Conservation (phyloP, 2,113 vertebrate genomes). For the Ochotona princeps region DNA sequence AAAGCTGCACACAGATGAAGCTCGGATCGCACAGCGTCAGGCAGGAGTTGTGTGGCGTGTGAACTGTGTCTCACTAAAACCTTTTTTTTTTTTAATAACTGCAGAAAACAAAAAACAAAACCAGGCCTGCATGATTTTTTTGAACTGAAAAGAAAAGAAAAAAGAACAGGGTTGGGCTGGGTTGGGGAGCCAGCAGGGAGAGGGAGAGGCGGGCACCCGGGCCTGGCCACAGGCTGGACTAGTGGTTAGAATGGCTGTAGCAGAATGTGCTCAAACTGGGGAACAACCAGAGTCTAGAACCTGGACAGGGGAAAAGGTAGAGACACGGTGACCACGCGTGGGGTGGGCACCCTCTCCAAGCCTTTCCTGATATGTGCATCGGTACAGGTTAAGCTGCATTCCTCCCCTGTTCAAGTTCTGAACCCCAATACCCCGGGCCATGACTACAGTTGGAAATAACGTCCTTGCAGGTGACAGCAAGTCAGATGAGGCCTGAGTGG, state of each 20-base stretch:
- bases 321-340: not conserved
- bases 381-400: not conserved
- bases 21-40: not conserved
- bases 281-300: not conserved
- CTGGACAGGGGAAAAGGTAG: not conserved
- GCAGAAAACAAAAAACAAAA: not conserved
- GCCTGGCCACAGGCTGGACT: too few species aligned
- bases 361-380: not conserved
- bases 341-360: not conserved
- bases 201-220: not conserved
- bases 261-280: not conserved
- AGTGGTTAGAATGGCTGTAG: not conserved
- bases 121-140: too few species aligned
- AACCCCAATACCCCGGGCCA: not conserved
- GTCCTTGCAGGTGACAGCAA: too few species aligned
- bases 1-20: too few species aligned
- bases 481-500: too few species aligned
- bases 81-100: not conserved
- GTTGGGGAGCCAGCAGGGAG: too few species aligned
- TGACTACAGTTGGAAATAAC: not conserved
- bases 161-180: too few species aligned
- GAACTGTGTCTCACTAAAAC: not conserved
- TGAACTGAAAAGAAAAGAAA: too few species aligned
- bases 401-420: too few species aligned
- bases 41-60: not conserved